A percentile compares a stretch with the other conserved stretches of the same genome.
Conservation (phyloP, 2,797 vertebrate genomes). For the Pseudopleuronectes americanus region DNA sequence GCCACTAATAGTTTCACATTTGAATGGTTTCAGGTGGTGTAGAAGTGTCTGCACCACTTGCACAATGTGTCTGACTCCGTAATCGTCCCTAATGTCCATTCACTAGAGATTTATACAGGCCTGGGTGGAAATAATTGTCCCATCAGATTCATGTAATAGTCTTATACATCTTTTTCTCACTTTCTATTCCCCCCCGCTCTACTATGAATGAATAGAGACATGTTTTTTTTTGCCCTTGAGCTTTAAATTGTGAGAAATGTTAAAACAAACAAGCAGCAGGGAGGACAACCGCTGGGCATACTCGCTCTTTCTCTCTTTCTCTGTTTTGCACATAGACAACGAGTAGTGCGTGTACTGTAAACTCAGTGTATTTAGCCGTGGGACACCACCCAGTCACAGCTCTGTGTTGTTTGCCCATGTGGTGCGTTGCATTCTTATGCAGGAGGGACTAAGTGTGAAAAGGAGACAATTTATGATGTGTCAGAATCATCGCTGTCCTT, state of each 20-base stretch:
- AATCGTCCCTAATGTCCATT: slow-evolving; percentile 12
- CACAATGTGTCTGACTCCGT: slow-evolving; percentile 7
- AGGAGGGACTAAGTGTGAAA: slow-evolving; percentile 35
- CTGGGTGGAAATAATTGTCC: slow-evolving; percentile 14
- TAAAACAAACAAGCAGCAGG: slow-evolving; percentile 44
- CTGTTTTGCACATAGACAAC: slow-evolving; percentile 9
- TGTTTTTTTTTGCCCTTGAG: slow-evolving; percentile 15
- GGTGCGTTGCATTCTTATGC: slow-evolving; percentile 9
- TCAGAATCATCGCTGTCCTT: slow-evolving; percentile 43
- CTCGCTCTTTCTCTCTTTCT: slow-evolving; percentile 15
- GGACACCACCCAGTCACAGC: slow-evolving; percentile 42
- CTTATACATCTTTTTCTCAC: slow-evolving; percentile 39
- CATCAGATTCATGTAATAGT: slow-evolving; percentile 29
- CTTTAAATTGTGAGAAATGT: slow-evolving; percentile 57
- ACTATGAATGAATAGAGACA: slow-evolving; percentile 6
- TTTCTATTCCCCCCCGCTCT: not conserved
- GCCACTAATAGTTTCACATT: slow-evolving; percentile 19
- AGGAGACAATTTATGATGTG: slow-evolving; percentile 30
- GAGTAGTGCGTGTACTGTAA: slow-evolving; percentile 22
- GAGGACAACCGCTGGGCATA: slow-evolving; percentile 33
- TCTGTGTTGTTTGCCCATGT: slow-evolving; percentile 38
- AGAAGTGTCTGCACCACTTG: not conserved
- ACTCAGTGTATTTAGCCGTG: slow-evolving; percentile 37
- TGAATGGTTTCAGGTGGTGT: slow-evolving; percentile 1
- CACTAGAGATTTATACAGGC: slow-evolving; percentile 22